Percentiles rank a stretch among this genome's conserved stretches.
phyloP scores from a whole-genome alignment of 2,113 vertebrate species.

The Gorilla gorilla region DNA sequence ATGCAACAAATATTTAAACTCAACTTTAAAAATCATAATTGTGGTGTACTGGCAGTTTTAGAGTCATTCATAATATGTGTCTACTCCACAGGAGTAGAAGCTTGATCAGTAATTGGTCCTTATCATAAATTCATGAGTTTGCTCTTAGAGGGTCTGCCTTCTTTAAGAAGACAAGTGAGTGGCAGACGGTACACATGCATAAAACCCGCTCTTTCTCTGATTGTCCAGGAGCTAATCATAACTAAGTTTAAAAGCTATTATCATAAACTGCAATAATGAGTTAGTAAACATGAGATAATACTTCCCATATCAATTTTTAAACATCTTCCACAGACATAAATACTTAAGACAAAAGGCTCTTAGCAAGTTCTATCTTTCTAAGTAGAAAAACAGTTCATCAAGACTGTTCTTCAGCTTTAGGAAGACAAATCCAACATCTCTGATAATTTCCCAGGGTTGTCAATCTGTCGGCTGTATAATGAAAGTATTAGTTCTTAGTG shows the following conservation, averaged over 20 bases:
- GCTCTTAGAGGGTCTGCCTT: background rate
- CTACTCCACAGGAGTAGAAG: background rate
- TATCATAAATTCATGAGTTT: background rate
- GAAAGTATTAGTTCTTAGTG: background rate
- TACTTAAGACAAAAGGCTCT: background rate
- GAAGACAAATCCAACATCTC: background rate
- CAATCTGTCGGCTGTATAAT: background rate
- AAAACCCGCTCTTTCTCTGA: background rate
- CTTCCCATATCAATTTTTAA: background rate
- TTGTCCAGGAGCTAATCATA: conserved; percentile 3
- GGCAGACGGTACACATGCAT: background rate
- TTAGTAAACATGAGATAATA: background rate
- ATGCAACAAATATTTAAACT: background rate
- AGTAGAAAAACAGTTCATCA: background rate
- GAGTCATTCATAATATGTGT: background rate
- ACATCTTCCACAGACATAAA: conserved; percentile 13
- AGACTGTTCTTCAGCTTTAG: background rate
- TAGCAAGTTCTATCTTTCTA: background rate
- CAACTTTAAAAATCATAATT: background rate
- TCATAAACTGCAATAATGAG: background rate
- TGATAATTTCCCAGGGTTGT: background rate
- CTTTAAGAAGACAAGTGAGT: background rate
- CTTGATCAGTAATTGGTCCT: background rate
- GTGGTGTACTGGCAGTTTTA: background rate
- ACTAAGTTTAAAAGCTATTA: background rate